phyloP scores from a whole-genome alignment of 1,140 invertebrate genomes.

The Camponotus floridanus region DNA sequence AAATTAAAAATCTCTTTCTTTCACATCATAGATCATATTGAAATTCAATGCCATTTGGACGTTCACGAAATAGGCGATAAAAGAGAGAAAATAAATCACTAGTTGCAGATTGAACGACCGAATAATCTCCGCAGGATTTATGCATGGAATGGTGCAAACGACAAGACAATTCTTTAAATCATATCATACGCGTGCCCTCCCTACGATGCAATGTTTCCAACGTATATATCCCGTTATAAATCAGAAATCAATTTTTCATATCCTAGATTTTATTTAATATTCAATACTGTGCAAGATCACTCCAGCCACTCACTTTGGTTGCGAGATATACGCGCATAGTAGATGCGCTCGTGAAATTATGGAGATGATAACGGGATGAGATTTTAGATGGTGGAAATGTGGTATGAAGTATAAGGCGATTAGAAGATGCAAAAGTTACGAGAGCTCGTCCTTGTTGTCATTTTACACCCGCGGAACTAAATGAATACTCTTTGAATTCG shows the following conservation, averaged over 20 bases:
- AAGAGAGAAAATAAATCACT: constrained; percentile 34
- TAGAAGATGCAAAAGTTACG: constrained; percentile 69
- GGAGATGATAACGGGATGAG: constrained; percentile 48
- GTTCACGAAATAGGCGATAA: constrained; percentile 12
- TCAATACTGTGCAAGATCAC: not conserved
- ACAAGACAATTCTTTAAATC: constrained; percentile 61
- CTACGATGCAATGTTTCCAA: not conserved
- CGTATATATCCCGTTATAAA: constrained; percentile 17
- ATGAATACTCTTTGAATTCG: constrained; percentile 61
- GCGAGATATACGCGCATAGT: not conserved
- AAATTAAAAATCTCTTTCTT: not conserved
- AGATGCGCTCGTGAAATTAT: constrained; percentile 66
- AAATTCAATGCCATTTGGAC: constrained; percentile 28
- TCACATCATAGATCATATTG: not conserved
- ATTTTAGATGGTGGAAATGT: not conserved
- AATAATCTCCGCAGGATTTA: constrained; percentile 52
- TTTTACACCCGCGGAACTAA: constrained; percentile 31
- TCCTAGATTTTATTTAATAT: constrained; percentile 4
- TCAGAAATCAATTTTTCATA: constrained; percentile 59
- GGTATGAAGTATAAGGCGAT: constrained; percentile 13
- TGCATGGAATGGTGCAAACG: constrained; percentile 46
- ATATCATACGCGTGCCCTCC: not conserved
- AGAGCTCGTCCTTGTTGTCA: constrained; percentile 54
- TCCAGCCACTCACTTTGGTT: not conserved
- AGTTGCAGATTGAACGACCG: not conserved